These are phyloP conservation scores for Siniperca obscura DNA, from an alignment of 2,797 vertebrate species.

Conservation along the genomic window DNA sequence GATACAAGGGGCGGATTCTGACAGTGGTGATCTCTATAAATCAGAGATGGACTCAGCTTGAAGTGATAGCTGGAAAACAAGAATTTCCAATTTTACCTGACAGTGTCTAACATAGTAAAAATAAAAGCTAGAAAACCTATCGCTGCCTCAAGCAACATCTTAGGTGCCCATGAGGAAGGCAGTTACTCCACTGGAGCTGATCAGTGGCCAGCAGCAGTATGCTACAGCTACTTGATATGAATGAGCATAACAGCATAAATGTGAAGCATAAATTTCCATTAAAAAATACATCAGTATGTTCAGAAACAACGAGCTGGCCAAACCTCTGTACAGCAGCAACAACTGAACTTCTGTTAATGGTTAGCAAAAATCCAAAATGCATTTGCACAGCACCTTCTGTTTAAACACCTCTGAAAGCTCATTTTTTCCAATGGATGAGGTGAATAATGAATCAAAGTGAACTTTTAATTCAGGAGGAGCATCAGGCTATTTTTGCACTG, in stretches of 20 bases:
- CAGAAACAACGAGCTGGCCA: background rate
- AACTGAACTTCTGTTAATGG: conserved; percentile 8
- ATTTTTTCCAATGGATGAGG: background rate
- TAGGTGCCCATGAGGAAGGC: background rate
- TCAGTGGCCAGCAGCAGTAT: background rate
- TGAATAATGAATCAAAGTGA: conserved; percentile 59
- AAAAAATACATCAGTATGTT: background rate
- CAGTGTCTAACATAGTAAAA: background rate
- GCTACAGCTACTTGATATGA: background rate
- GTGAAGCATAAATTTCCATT: background rate
- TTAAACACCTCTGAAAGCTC: conserved; percentile 21
- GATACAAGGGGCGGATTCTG: background rate
- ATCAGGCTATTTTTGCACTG: background rate
- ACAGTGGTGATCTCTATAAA: conserved; percentile 30
- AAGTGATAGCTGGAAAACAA: conserved; percentile 20
- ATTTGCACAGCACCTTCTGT: conserved; percentile 15
- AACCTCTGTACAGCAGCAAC: conserved; percentile 3
- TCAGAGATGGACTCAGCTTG: conserved; percentile 43
- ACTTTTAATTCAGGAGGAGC: conserved; percentile 37
- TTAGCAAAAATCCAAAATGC: conserved; percentile 17
- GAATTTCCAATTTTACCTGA: conserved; percentile 6
- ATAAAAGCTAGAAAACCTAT: background rate
- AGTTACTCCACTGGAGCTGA: background rate
- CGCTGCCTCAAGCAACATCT: background rate
- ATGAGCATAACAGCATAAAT: background rate